phyloP scores from a whole-genome alignment of 2,888 invertebrate species.

The Ennomos fuscantarius region DNA sequence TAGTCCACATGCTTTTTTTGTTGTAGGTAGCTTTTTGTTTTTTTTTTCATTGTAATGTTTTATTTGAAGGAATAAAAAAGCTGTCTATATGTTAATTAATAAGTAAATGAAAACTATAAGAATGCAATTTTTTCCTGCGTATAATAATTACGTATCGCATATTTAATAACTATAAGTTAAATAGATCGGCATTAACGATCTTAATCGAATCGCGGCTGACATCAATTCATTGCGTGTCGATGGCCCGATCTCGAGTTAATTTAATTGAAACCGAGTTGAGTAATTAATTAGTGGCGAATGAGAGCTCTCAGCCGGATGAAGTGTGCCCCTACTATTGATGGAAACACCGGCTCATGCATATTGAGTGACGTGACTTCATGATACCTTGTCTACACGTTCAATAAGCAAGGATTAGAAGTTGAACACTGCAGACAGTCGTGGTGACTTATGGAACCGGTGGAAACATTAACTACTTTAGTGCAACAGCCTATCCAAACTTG shows the following conservation, averaged over 20 bases:
- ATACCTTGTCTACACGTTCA: conserved; percentile 40
- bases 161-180: conserved; percentile 75
- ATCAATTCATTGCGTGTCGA: conserved; percentile 79
- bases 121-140: conserved; percentile 50
- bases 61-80: too few species aligned
- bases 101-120: conserved; percentile 5
- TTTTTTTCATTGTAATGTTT: too few species aligned
- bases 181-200: conserved; percentile 80
- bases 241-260: conserved; percentile 79
- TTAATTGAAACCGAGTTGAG: conserved; percentile 82
- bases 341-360: conserved; percentile 68
- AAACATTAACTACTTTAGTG: too few species aligned
- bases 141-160: conserved; percentile 36
- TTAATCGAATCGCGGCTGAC: conserved; percentile 78
- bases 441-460: too few species aligned
- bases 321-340: conserved; percentile 59
- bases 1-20: too few species aligned
- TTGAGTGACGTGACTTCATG: conserved; percentile 46
- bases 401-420: conserved; percentile 40
- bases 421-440: neutral
- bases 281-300: conserved; percentile 83
- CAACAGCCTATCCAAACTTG: too few species aligned
- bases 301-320: conserved; percentile 76
- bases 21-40: too few species aligned
- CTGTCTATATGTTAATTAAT: neutral